phyloP scores from a whole-genome alignment of 2,797 vertebrate species.

The Darevskia nairensis region DNA sequence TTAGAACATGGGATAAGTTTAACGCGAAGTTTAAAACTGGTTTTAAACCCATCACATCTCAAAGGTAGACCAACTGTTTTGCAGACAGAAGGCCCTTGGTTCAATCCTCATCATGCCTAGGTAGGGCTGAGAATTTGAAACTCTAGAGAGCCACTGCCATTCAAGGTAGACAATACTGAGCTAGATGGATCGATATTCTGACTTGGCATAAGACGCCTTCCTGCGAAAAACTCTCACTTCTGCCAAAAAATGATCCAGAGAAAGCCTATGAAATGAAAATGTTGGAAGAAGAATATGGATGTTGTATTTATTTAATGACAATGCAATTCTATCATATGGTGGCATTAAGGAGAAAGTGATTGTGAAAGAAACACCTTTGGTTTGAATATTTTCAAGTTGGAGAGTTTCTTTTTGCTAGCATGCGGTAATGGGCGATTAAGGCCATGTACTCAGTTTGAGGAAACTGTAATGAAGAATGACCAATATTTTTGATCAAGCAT shows the following conservation, averaged over 20 bases:
- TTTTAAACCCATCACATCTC: no score
- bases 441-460: background rate
- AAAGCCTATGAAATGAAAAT: background rate
- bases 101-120: no score
- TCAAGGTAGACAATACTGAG: no score
- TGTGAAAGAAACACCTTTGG: background rate
- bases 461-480: background rate
- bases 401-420: background rate
- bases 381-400: background rate
- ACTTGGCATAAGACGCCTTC: no score
- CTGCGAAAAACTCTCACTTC: background rate
- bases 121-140: no score
- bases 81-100: no score
- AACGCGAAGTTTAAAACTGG: no score
- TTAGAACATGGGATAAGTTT: no score
- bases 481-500: background rate
- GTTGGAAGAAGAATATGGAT: background rate
- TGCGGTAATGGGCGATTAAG: background rate
- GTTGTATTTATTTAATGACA: background rate
- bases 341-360: background rate
- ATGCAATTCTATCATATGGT: background rate
- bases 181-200: no score
- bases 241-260: background rate
- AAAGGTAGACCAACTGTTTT: no score
- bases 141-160: no score